Percentiles rank a stretch among this genome's conserved stretches.
phyloP scores from a whole-genome alignment of 2,888 invertebrate genomes.

The Carabus problematicus region DNA sequence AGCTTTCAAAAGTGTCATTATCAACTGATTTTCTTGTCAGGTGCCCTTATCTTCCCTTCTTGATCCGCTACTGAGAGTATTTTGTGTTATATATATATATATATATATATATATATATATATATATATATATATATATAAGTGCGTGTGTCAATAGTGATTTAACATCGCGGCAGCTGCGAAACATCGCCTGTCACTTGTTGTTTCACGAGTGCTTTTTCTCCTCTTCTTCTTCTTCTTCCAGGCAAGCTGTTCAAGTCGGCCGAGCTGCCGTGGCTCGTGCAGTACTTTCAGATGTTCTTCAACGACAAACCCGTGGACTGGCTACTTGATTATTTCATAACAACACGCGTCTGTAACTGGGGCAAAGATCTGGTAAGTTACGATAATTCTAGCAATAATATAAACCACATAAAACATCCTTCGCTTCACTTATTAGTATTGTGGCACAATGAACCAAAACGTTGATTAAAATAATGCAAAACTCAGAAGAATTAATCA shows the following conservation, averaged over 20 bases:
- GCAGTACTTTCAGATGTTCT: conserved; percentile 94
- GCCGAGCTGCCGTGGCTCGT: conserved; percentile 85
- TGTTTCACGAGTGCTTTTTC: background rate
- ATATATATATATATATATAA: too few species aligned
- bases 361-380: conserved; percentile 76
- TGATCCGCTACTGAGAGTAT: too few species aligned
- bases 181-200: conserved; percentile 7
- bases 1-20: too few species aligned
- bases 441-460: too few species aligned
- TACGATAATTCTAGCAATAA: conserved; percentile 9
- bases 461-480: too few species aligned
- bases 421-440: too few species aligned
- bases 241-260: conserved; percentile 88
- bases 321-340: conserved; percentile 93
- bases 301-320: conserved; percentile 95
- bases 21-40: too few species aligned
- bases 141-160: background rate
- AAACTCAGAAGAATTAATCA: too few species aligned
- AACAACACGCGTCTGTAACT: conserved; percentile 87
- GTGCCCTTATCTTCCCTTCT: too few species aligned
- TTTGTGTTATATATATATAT: too few species aligned
- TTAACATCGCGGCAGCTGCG: background rate
- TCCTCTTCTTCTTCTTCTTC: conserved; percentile 50
- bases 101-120: too few species aligned
- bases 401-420: background rate